A percentile compares a stretch with the other conserved stretches of the same genome.
Conservation (phyloP, 2,888 invertebrate genomes). For the Sisyra terminalis region DNA sequence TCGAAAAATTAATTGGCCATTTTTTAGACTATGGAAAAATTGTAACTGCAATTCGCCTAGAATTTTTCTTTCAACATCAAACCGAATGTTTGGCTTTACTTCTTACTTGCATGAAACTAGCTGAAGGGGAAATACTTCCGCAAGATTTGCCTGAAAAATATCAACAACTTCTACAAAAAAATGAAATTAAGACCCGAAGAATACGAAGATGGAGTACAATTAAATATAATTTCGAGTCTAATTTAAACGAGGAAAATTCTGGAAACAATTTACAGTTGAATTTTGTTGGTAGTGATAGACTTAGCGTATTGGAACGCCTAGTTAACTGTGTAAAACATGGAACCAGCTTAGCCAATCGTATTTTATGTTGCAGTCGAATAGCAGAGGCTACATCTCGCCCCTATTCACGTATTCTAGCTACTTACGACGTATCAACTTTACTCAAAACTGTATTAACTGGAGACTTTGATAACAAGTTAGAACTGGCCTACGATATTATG, state of each 20-base stretch:
- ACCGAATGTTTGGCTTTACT: slow-evolving; percentile 37
- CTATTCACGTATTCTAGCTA: slow-evolving; percentile 34
- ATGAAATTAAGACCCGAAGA: slow-evolving; percentile 24
- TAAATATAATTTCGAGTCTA: slow-evolving; percentile 10
- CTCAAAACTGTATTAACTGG: slow-evolving; percentile 33
- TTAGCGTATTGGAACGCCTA: slow-evolving; percentile 26
- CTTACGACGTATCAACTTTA: slow-evolving; percentile 31
- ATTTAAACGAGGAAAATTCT: neutral
- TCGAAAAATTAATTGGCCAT: slow-evolving; percentile 33
- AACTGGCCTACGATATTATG: slow-evolving; percentile 41
- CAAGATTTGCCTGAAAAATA: slow-evolving; percentile 47
- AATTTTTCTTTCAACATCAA: slow-evolving; percentile 31
- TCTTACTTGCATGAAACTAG: slow-evolving; percentile 42
- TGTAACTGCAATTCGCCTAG: slow-evolving; percentile 41
- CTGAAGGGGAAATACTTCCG: slow-evolving; percentile 43
- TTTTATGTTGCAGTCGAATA: slow-evolving; percentile 37
- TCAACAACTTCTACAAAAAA: slow-evolving; percentile 26
- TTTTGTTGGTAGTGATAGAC: too few species aligned
- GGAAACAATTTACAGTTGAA: slow-evolving; percentile 6
- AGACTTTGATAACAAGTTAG: slow-evolving; percentile 35
- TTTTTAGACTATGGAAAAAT: slow-evolving; percentile 39
- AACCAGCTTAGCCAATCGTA: slow-evolving; percentile 30
- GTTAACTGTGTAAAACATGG: slow-evolving; percentile 34
- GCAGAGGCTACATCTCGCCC: slow-evolving; percentile 36
- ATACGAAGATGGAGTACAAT: slow-evolving; percentile 21